These are phyloP conservation scores for Dermolepida albohirtum DNA, from an alignment of 2,888 invertebrate species.

Conservation along the genomic window DNA sequence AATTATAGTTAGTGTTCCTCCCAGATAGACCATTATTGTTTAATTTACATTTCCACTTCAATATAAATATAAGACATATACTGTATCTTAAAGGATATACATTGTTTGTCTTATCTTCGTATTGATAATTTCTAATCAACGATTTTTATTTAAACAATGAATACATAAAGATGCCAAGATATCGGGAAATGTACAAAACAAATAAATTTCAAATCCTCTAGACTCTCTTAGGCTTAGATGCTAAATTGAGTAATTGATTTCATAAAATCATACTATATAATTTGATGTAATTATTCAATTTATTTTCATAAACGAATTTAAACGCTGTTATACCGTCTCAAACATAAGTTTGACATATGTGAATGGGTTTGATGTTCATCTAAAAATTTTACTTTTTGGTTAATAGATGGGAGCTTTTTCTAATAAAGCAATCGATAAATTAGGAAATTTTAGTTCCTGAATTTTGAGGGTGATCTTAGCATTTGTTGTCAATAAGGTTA, in stretches of 20 bases:
- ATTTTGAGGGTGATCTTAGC: conserved; percentile 40
- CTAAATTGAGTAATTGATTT: conserved; percentile 54
- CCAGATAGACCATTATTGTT: conserved; percentile 14
- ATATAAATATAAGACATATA: neutral
- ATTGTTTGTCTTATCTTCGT: conserved; percentile 35
- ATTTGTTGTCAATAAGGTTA: conserved; percentile 59
- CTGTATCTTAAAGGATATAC: neutral
- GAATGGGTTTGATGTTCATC: conserved; percentile 12
- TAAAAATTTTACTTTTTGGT: conserved; percentile 1
- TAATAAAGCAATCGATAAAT: conserved; percentile 25
- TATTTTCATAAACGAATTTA: conserved; percentile 58
- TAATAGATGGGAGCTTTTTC: conserved; percentile 13
- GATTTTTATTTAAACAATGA: conserved; percentile 33
- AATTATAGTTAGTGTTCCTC: conserved; percentile 5
- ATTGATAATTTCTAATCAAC: conserved; percentile 40
- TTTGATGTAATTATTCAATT: conserved; percentile 61
- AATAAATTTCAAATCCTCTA: neutral
- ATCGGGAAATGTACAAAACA: conserved; percentile 1
- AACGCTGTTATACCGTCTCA: conserved; percentile 36
- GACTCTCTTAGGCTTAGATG: neutral
- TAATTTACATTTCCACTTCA: conserved; percentile 36
- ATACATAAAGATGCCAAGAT: conserved; percentile 21
- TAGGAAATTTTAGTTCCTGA: conserved; percentile 1
- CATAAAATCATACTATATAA: conserved; percentile 49
- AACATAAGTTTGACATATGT: conserved; percentile 4